Percentiles rank a stretch among this genome's conserved stretches.
phyloP scores from a whole-genome alignment of 2,797 vertebrate genomes.

The Todus mexicanus region DNA sequence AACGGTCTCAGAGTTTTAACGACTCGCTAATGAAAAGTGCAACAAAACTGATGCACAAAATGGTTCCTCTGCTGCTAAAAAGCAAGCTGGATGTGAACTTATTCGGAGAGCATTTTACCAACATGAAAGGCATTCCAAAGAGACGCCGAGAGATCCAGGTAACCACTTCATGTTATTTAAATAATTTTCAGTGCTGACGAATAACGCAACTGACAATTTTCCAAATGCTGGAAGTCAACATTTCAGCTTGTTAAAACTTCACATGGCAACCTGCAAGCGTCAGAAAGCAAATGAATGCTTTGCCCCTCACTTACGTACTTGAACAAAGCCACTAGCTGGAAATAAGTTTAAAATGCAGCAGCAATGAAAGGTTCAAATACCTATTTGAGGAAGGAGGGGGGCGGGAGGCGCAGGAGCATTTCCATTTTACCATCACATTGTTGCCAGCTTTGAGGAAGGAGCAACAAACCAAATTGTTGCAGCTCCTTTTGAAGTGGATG shows the following conservation, averaged over 20 bases:
- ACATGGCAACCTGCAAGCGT: background rate
- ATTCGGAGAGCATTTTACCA: background rate
- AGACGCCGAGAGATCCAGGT: background rate
- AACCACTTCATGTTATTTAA: background rate
- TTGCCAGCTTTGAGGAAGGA: background rate
- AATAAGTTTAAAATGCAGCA: background rate
- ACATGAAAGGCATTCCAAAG: background rate
- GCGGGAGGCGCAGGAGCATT: background rate
- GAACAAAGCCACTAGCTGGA: background rate
- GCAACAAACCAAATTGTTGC: background rate
- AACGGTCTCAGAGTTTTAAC: background rate
- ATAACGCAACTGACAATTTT: background rate
- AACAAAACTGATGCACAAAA: background rate
- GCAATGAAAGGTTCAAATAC: background rate
- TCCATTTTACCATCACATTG: background rate
- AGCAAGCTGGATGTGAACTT: background rate
- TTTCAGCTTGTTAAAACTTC: background rate
- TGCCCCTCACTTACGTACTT: background rate
- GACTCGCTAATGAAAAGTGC: background rate
- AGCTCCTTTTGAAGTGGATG: background rate
- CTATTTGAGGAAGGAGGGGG: background rate
- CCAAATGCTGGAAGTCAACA: background rate
- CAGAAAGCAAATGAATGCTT: background rate
- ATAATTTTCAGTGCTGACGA: background rate
- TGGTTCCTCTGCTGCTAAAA: background rate